These are phyloP conservation scores for Dolichallabes microphthalmus DNA, from an alignment of 2,113 vertebrate species.

Conservation along the genomic window DNA sequence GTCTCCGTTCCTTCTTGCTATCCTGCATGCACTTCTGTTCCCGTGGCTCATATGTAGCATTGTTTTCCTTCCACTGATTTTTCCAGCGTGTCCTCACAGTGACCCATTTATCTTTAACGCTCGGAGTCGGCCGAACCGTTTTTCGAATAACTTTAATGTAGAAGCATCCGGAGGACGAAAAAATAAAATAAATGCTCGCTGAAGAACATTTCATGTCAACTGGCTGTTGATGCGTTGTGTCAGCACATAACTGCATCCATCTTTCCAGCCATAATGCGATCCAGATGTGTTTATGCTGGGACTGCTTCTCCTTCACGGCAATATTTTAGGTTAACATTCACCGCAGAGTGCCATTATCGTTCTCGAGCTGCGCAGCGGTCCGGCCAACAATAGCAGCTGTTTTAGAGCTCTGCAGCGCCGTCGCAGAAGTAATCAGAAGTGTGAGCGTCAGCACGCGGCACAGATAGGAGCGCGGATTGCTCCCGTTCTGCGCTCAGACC, in stretches of 20 bases:
- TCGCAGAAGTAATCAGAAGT: constrained; percentile 37
- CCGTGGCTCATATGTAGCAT: not conserved
- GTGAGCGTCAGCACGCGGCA: constrained; percentile 37
- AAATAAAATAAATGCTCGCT: not conserved
- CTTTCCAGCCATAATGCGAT: constrained; percentile 36
- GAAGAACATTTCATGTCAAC: constrained; percentile 19
- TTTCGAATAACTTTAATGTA: not conserved
- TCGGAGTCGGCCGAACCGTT: not conserved
- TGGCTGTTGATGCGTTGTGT: constrained; percentile 21
- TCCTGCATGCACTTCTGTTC: not conserved
- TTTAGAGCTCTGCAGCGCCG: constrained; percentile 34
- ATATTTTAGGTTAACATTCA: constrained; percentile 33
- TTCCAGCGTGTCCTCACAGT: not conserved
- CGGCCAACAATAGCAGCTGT: constrained; percentile 49
- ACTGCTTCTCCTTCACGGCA: constrained; percentile 15
- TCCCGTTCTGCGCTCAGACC: constrained; percentile 25
- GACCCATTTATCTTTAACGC: constrained; percentile 31
- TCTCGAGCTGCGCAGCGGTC: constrained; percentile 30
- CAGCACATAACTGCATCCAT: constrained; percentile 31
- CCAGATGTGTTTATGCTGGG: constrained; percentile 54
- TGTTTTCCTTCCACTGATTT: not conserved
- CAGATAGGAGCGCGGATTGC: not conserved
- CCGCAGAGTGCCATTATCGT: constrained; percentile 47
- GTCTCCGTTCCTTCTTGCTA: constrained; percentile 37
- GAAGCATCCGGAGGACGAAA: not conserved